Percentiles rank a stretch among this genome's conserved stretches.
Evolutionary conservation across 2,888 invertebrate species (phyloP).

Genomic region (Argyra leucocephala): DNA sequence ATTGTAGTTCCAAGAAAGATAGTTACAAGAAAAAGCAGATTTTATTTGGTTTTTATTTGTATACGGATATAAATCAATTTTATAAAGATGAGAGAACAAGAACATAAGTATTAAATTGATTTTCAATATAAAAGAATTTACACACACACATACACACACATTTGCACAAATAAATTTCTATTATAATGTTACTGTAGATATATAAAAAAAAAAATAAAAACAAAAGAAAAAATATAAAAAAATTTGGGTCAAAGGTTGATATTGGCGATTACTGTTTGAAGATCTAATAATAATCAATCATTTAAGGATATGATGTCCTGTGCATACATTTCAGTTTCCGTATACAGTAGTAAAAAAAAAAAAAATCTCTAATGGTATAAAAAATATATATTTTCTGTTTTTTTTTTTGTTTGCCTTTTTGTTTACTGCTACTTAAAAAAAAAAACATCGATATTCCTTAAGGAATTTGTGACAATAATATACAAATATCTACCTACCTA

Average conservation of each 20-base stretch:
- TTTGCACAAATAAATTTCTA: background rate
- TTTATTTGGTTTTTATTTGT: background rate
- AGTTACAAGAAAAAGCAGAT: too few relatives aligned
- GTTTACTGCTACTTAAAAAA: too few relatives aligned
- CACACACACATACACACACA: background rate
- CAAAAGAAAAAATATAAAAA: background rate
- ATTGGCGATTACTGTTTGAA: slow-evolving; percentile 4
- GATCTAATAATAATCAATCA: slow-evolving; percentile 4
- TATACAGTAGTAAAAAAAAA: background rate
- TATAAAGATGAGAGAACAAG: background rate
- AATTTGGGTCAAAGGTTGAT: slow-evolving; percentile 5
- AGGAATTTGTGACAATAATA: background rate
- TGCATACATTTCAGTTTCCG: background rate
- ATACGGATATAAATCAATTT: slow-evolving; percentile 3
- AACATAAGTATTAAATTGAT: slow-evolving; percentile 6
- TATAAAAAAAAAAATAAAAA: background rate
- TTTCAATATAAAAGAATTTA: too few relatives aligned
- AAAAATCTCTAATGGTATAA: background rate
- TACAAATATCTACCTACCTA: background rate
- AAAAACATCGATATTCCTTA: background rate
- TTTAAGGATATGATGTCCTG: background rate
- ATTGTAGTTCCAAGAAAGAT: too few relatives aligned
- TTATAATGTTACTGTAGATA: background rate
- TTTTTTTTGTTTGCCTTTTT: too few relatives aligned
- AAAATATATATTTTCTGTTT: too few relatives aligned